Evolutionary conservation across 1,140 invertebrate genomes (phyloP).

Genomic region (Anadara kagoshimensis): DNA sequence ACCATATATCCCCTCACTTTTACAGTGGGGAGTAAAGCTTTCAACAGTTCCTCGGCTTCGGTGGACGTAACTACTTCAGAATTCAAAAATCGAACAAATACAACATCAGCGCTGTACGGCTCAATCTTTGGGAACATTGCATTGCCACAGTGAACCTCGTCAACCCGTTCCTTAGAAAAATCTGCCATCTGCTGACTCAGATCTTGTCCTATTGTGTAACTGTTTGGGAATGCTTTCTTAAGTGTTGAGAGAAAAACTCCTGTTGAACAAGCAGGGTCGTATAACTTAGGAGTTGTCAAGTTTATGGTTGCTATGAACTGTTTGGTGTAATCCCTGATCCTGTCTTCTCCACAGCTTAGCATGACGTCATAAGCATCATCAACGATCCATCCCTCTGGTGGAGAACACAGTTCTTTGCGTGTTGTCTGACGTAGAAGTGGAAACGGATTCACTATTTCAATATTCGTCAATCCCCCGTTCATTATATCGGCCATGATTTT

Average conservation of each 20-base stretch:
- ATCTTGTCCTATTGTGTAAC: constrained; percentile 54
- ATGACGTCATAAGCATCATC: constrained; percentile 52
- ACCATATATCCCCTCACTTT: constrained; percentile 48
- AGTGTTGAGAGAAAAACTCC: constrained; percentile 51
- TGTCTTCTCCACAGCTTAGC: constrained; percentile 54
- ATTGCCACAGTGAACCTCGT: constrained; percentile 53
- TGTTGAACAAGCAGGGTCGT: constrained; percentile 59
- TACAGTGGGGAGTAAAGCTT: constrained; percentile 39
- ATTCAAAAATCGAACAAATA: constrained; percentile 52
- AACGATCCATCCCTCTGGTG: constrained; percentile 52
- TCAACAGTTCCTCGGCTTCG: constrained; percentile 45
- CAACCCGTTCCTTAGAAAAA: constrained; percentile 46
- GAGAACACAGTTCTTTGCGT: constrained; percentile 45
- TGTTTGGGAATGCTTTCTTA: constrained; percentile 44
- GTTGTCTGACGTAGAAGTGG: constrained; percentile 43
- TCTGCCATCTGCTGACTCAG: constrained; percentile 53
- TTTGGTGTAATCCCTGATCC: constrained; percentile 45
- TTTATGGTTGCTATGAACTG: constrained; percentile 32
- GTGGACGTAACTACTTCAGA: constrained; percentile 52
- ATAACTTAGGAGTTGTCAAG: constrained; percentile 40
- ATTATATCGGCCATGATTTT: constrained; percentile 43
- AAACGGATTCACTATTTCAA: constrained; percentile 51
- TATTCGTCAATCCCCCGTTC: constrained; percentile 7
- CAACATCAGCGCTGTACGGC: constrained; percentile 43
- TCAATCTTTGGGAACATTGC: constrained; percentile 50